phyloP scores from a whole-genome alignment of 2,888 invertebrate genomes.

The Lycocerus yunnanus region DNA sequence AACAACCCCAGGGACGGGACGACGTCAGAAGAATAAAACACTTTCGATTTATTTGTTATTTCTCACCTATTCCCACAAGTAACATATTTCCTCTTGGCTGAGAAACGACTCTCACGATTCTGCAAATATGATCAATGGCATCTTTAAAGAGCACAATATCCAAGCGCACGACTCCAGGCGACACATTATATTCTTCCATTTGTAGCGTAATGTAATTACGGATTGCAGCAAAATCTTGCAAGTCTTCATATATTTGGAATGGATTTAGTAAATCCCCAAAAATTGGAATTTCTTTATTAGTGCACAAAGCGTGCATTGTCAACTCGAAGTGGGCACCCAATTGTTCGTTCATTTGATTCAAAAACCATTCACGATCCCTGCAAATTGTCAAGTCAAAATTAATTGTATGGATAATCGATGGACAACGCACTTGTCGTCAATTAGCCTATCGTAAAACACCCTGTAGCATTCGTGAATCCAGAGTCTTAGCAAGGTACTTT shows the following conservation, averaged over 20 bases:
- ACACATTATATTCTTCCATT: constrained; percentile 79
- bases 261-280: constrained; percentile 83
- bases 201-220: constrained; percentile 60
- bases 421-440: constrained; percentile 68
- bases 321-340: constrained; percentile 80
- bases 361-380: constrained; percentile 80
- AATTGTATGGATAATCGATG: neutral
- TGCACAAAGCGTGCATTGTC: constrained; percentile 79
- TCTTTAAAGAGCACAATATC: constrained; percentile 85
- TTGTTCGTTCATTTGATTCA: constrained; percentile 70
- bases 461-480: constrained; percentile 88
- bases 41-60: too few species aligned
- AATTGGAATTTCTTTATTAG: constrained; percentile 69
- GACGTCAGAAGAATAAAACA: too few species aligned
- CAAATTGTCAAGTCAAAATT: neutral
- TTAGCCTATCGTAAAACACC: constrained; percentile 83
- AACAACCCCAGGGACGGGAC: too few species aligned
- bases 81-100: constrained; percentile 84
- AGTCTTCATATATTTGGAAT: constrained; percentile 78
- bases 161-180: constrained; percentile 77
- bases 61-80: constrained; percentile 79
- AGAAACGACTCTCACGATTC: constrained; percentile 81
- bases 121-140: constrained; percentile 83
- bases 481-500: constrained; percentile 70
- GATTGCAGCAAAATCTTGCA: constrained; percentile 65